Base-by-base conservation (phyloP, 2,113 vertebrate species). In the Mustela lutreola region DNA sequence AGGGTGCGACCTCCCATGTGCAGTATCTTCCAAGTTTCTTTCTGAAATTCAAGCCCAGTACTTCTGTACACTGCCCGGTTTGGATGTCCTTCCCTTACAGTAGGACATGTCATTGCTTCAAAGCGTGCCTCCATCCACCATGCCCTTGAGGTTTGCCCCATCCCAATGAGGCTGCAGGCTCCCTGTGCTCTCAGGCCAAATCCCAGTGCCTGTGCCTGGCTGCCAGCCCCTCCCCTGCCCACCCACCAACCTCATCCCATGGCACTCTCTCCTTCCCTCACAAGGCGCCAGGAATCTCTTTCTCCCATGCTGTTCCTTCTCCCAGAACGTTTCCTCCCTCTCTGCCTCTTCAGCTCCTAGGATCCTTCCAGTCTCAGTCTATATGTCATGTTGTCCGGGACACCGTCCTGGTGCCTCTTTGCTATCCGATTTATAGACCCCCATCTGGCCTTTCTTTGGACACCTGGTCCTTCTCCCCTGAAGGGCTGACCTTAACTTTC, bases 161-260 rank as follows among this genome's bases (percentile, higher is more conserved):
- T 5, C 63, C 58, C 1, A 0, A 7, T 0, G 53, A 83, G 71
- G 84, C 0, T 19, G 60, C 53, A 3, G 62, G 8, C 10, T 22
- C 82, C 22, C 65, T 86, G 24, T 75, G 65, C 80, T n/a, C 73
- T 65, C 63, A 28, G 84, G 7, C 16, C 91, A 63, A 33, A 56
- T 14, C 45, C 33, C 33, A 14, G 7, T 1, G 11, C 67, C 67
- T 12, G 33, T 11, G 7, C 50, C n/a, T 11, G 39, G 36, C 71
- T 60, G 26, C 2, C 1, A 11, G 24, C 19, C 45, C 70, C 36
- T 31, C 62, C 56, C 28, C 75, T 56, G 28, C 50, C 80, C 48
- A 1, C 7, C 36, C 1, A 0, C 67, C 42, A 31, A 0, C 36
- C 19, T 33, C 33, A 53, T 53, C 5, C 42, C 33, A 0, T 9